Evolutionary conservation across 2,113 vertebrate genomes (phyloP), one percentile per base, ranked within the genome.

Genomic region (Myotis lucifugus): DNA sequence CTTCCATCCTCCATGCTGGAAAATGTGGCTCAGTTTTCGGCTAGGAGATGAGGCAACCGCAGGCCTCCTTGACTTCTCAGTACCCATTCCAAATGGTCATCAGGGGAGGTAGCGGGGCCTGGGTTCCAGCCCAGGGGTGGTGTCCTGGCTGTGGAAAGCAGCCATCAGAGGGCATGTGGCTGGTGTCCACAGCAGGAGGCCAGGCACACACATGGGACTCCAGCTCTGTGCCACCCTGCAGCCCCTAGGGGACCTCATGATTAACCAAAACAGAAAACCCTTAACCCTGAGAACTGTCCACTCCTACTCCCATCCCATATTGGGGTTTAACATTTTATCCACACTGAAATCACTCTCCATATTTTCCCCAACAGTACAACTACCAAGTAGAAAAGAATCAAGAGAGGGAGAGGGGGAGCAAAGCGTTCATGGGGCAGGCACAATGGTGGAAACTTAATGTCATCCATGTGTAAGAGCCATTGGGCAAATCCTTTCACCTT

Each of bases 41-140:
- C 59, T 32, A 74, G 46, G 32, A 85, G 67, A 95, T 92, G 94
- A 94, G 69, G 89, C 73, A 95, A 95, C 50, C 6, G 0, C 54
- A 76, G 79, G 34, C 23, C 34, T 87, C 69, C 40, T 66, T 74
- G 85, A 78, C 67, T 92, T 66, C 73, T 96, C 79, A 91, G 84
- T 52, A 37, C 29, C 37, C 25, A 5, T 76, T 90, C 82, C 93
- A 95, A 91, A 40, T 56, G 72, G 72, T 40, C 32, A 6, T 90
- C 48, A 17, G 56, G 83, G 94, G 79, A 96, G n/a, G 21, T n/a
- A 34, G 0, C 12, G 37, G 70, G 52, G 25, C 40, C 83, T 56
- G 50, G 61, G 21, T 86, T 93, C 72, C 54, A 37, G n/a, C 70
- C 54, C 8, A 42, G 12, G 12, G 74, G 10, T 5, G 2, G 1